phyloP scores from a whole-genome alignment of 2,797 vertebrate genomes.

The Mus caroli region DNA sequence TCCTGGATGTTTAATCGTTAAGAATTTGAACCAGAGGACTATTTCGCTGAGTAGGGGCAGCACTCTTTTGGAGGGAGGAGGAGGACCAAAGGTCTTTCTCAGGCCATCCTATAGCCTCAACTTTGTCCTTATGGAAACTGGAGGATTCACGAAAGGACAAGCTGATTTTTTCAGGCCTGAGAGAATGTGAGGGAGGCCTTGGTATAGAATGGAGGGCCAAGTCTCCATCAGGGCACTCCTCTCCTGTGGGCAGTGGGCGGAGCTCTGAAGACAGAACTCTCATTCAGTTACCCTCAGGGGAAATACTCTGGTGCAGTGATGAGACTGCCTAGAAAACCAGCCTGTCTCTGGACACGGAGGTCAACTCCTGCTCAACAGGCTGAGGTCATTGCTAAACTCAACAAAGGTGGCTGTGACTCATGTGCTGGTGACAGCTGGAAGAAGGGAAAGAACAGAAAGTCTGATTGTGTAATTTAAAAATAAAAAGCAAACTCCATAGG shows the following conservation, averaged over 20 bases:
- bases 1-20: constrained; percentile 1
- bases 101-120: constrained; percentile 13
- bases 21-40: neutral
- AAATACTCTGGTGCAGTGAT: constrained; percentile 47
- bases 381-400: constrained; percentile 63
- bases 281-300: neutral
- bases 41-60: neutral
- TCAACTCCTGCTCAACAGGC: constrained; percentile 41
- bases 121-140: neutral
- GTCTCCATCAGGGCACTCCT: neutral
- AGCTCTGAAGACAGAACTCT: constrained; percentile 4
- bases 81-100: neutral
- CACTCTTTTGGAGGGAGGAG: neutral
- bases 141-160: constrained; percentile 11
- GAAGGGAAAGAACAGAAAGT: constrained; percentile 45
- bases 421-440: constrained; percentile 44
- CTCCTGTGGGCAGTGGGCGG: neutral
- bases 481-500: neutral
- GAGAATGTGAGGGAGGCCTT: neutral
- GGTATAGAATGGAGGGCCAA: neutral
- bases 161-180: neutral
- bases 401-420: constrained; percentile 35
- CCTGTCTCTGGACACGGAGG: neutral
- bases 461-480: neutral
- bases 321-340: constrained; percentile 34